These are phyloP conservation scores for Seriola quinqueradiata DNA, from an alignment of 2,113 vertebrate genomes.

Conservation along the genomic window DNA sequence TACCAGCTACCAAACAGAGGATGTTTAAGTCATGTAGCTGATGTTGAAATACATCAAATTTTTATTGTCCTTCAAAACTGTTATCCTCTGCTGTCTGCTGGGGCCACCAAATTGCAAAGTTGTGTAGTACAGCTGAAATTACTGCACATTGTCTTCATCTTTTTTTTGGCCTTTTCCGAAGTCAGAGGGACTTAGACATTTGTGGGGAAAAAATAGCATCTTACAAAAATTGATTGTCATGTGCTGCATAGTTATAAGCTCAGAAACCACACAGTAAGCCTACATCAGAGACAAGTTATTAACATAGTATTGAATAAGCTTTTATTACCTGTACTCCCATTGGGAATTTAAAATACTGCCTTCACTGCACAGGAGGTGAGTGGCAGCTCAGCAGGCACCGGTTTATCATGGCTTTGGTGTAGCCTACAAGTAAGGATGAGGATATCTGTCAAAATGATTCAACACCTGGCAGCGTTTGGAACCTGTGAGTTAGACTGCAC, in stretches of 20 bases:
- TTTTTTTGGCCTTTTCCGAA: slow-evolving; percentile 1
- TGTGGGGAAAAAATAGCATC: background rate
- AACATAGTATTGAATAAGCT: background rate
- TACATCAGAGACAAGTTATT: background rate
- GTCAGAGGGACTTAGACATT: background rate
- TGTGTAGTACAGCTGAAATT: background rate
- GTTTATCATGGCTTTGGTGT: slow-evolving; percentile 10
- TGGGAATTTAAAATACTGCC: background rate
- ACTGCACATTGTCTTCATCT: background rate
- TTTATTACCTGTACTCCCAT: background rate
- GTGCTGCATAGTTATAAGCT: background rate
- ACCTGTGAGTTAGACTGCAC: slow-evolving; percentile 2
- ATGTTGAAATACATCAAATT: slow-evolving; percentile 2
- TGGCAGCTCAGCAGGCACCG: background rate
- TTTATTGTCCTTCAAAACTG: slow-evolving; percentile 23
- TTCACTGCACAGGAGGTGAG: background rate
- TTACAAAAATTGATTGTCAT: background rate
- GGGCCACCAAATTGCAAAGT: slow-evolving; percentile 28
- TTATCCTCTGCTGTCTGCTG: background rate
- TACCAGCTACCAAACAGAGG: background rate
- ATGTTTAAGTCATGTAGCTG: background rate
- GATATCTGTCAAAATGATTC: slow-evolving; percentile 16
- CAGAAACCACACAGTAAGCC: background rate
- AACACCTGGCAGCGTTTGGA: slow-evolving; percentile 14
- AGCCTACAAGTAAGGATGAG: background rate